Evolutionary conservation across 2,888 invertebrate species (phyloP).

Genomic region (Mythimna vitellina): DNA sequence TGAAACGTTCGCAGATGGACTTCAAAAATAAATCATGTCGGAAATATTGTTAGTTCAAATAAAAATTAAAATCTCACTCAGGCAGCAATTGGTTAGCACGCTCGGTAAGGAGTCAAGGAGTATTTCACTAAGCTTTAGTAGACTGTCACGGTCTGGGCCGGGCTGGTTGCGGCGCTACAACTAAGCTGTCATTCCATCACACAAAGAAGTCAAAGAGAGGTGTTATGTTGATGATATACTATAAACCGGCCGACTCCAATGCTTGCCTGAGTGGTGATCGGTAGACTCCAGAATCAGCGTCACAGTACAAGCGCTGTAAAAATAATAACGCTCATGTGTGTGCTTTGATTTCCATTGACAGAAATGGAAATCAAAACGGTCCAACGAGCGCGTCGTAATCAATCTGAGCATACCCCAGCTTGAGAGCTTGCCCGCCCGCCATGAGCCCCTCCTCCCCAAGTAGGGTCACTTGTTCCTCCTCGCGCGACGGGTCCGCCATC

Average conservation of each 20-base stretch:
- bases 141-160: conserved; percentile 70
- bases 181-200: conserved; percentile 89
- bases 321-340: conserved; percentile 90
- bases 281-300: conserved; percentile 93
- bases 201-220: conserved; percentile 85
- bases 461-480: conserved; percentile 98
- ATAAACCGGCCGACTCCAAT: conserved; percentile 90
- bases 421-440: conserved; percentile 98
- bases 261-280: conserved; percentile 95
- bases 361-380: conserved; percentile 82
- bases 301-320: conserved; percentile 94
- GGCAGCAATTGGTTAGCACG: conserved; percentile 90
- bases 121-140: conserved; percentile 77
- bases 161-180: conserved; percentile 78
- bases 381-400: conserved; percentile 79
- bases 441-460: conserved; percentile 98
- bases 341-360: conserved; percentile 83
- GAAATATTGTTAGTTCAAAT: conserved; percentile 82
- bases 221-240: conserved; percentile 88
- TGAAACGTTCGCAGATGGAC: conserved; percentile 81
- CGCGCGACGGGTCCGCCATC: conserved; percentile 99
- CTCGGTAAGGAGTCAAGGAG: conserved; percentile 77
- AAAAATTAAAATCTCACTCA: conserved; percentile 86
- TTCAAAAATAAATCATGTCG: conserved; percentile 89
- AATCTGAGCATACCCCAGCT: conserved; percentile 96